Conservation (phyloP, 2,888 invertebrate genomes). For the Ophonus ardosiacus region DNA sequence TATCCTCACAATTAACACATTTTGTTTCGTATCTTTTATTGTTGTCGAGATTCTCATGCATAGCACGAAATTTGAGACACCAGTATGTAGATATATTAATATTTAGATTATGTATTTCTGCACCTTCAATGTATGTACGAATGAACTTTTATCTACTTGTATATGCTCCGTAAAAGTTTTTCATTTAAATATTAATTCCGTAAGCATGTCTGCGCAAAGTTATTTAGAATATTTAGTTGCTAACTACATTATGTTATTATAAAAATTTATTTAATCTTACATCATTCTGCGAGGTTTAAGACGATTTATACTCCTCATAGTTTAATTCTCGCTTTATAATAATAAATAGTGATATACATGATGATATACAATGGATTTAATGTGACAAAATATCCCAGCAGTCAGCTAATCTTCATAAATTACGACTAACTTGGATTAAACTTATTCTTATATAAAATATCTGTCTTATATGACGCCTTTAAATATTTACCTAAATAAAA, state of each 20-base stretch:
- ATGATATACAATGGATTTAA: constrained; percentile 52
- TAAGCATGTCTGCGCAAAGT: not conserved
- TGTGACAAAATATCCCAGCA: not conserved
- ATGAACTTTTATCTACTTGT: too few relatives aligned
- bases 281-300: not conserved
- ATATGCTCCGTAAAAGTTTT: too few relatives aligned
- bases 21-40: too few relatives aligned
- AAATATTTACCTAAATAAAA: constrained; percentile 62
- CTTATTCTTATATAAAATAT: constrained; percentile 33
- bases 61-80: too few relatives aligned
- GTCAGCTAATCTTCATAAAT: constrained; percentile 48
- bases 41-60: too few relatives aligned
- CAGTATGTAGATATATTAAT: too few relatives aligned
- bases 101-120: too few relatives aligned
- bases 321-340: constrained; percentile 19
- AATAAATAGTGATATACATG: constrained; percentile 50
- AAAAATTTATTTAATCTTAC: not conserved
- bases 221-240: not conserved
- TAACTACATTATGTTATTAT: not conserved
- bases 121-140: too few relatives aligned
- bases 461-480: constrained; percentile 50
- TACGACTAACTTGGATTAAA: constrained; percentile 49
- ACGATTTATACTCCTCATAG: not conserved
- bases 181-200: not conserved
- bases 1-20: too few relatives aligned